These are phyloP conservation scores for Ptychochromis oligacanthus DNA, from an alignment of 2,113 vertebrate species.

Conservation along the genomic window DNA sequence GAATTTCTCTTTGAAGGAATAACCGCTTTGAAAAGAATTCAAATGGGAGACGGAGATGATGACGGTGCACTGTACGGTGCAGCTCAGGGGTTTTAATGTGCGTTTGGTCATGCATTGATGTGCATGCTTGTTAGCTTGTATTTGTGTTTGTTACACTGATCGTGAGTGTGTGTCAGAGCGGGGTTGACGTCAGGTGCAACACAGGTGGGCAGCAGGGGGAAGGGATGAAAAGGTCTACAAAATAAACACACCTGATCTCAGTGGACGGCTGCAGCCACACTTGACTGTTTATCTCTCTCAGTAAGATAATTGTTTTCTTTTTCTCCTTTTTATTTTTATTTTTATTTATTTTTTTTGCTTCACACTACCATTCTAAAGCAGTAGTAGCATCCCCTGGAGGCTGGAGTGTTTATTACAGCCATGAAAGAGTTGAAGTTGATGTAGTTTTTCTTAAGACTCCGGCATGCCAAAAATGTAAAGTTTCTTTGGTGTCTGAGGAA, in stretches of 20 bases:
- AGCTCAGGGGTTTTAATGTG: constrained; percentile 29
- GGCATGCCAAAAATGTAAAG: background rate
- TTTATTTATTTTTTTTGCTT: background rate
- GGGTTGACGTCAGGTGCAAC: constrained; percentile 67
- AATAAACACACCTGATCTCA: constrained; percentile 75
- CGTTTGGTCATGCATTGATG: constrained; percentile 14
- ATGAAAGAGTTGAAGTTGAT: background rate
- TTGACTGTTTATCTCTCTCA: background rate
- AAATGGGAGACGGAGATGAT: constrained; percentile 55
- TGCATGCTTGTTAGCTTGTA: background rate
- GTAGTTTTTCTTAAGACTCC: background rate
- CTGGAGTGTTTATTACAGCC: background rate
- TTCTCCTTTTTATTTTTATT: background rate
- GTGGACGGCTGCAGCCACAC: constrained; percentile 21
- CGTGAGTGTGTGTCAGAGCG: constrained; percentile 26
- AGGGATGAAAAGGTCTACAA: constrained; percentile 63
- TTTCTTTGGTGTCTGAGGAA: constrained; percentile 2
- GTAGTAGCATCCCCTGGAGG: background rate
- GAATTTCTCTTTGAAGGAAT: constrained; percentile 58
- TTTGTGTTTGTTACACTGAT: constrained; percentile 32
- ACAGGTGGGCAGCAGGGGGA: constrained; percentile 69
- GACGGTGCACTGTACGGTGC: constrained; percentile 27
- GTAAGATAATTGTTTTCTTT: background rate
- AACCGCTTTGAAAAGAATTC: constrained; percentile 64
- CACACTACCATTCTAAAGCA: background rate